These are phyloP conservation scores for Benthosema pterotum DNA, from an alignment of 2,797 vertebrate species.

Conservation along the genomic window DNA sequence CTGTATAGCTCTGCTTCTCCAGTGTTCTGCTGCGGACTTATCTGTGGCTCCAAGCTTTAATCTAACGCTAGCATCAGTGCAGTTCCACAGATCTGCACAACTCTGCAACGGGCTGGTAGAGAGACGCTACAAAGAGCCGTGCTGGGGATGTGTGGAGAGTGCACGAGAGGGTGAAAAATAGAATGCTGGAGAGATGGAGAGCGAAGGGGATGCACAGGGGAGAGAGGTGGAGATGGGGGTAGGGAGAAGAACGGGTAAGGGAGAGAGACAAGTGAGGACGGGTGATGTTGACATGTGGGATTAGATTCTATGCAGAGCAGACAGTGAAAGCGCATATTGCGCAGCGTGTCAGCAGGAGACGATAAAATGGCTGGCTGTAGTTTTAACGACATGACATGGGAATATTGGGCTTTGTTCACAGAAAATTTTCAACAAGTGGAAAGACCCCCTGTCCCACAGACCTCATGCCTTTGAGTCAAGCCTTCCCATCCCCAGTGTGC, in stretches of 20 bases:
- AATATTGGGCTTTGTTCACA: conserved; percentile 50
- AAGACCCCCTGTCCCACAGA: conserved; percentile 48
- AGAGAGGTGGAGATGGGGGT: neutral
- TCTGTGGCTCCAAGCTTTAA: conserved; percentile 42
- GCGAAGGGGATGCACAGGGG: conserved; percentile 9
- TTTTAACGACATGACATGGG: conserved; percentile 41
- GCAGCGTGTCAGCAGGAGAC: conserved; percentile 25
- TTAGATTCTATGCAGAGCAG: conserved; percentile 40
- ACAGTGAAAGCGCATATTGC: conserved; percentile 21
- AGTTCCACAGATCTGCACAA: conserved; percentile 15
- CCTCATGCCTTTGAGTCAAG: conserved; percentile 59
- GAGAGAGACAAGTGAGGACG: neutral
- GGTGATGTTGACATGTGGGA: conserved; percentile 15
- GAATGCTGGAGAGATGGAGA: conserved; percentile 21
- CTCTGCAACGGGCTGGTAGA: conserved; percentile 17
- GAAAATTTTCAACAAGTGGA: conserved; percentile 41
- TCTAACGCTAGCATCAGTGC: conserved; percentile 57
- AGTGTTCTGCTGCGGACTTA: conserved; percentile 41
- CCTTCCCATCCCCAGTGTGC: conserved; percentile 40
- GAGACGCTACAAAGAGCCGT: conserved; percentile 25
- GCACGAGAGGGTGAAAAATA: conserved; percentile 26
- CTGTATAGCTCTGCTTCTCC: conserved; percentile 19
- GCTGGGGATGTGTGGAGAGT: conserved; percentile 31
- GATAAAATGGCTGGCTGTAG: conserved; percentile 4
- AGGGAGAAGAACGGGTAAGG: neutral